Base-by-base conservation (phyloP, 2,888 invertebrate genomes). In the Eubasilissa splendida region DNA sequence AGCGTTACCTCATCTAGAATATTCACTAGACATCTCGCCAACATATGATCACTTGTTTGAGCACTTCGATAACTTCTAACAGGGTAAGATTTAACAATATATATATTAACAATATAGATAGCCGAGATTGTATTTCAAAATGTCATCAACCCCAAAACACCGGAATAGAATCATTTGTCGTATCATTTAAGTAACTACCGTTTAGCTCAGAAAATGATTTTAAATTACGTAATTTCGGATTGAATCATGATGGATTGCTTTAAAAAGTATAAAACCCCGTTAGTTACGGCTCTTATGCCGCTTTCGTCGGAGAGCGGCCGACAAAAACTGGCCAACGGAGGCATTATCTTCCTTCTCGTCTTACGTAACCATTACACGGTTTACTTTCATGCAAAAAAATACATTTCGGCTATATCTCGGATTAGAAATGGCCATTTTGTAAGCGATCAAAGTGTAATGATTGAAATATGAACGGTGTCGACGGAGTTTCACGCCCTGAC, bases 321-420 rank as follows among this genome's bases (percentile, higher is more conserved):
- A 10, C 63, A 63, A 63, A 63, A 63, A 63, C 22, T 63, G 22
- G 22, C 22, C 22, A 22, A 22, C 22, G 10, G 5, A 33, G 33
- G 63, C 11, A 63, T 31, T 63, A 22, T 63, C 33, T 12, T 63
- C 63, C 22, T 63, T 33, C 63, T 63, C 31, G 31, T 10, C 9
- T 63, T 63, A 63, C 33, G 63, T 22, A 63, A 63, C 11, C 33
- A 33, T 31, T 63, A 33, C 11, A 63, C 63, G 63, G 63, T 63
- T 60, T 63, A 63, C 33, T 63, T 63, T 31, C 63, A 22, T 10
- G 63, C 31, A 63, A 63, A 63, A 11, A 63, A 11, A 33, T n/a
- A 22, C 33, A 63, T 22, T 63, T 4, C 63, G 63, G 31, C 31
- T 63, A 63, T 11, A 63, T 11, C 42, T 33, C 33, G 7, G 63